Base-by-base conservation (phyloP, 2,797 vertebrate species). In the Bovichtus diacanthus region DNA sequence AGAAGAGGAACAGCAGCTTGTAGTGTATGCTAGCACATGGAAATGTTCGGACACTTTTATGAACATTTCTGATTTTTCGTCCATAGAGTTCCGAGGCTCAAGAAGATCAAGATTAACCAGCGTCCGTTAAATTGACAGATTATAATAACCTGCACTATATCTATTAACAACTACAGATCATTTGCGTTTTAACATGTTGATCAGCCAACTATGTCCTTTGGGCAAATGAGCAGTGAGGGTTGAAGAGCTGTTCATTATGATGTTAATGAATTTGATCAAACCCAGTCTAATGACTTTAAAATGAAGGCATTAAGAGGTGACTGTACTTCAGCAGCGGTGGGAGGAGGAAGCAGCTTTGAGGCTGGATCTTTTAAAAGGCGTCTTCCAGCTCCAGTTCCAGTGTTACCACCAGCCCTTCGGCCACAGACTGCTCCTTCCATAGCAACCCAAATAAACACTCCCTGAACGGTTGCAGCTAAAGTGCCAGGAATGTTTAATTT, bases 361-460 rank as follows among this genome's bases (percentile, higher is more conserved):
- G 60, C 38, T 66, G 49, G 70, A 84, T 81, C 76, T 85, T 74
- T 78, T 34, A 34, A 66, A 76, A 88, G 83, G 67, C 74, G 46
- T 76, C 83, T 81, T 80, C 87, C 80, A 79, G 86, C 86, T 93
- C 80, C 76, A 64, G 80, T 92, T 93, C 87, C 88, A 89, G 47
- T 34, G 34, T 86, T 63, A 83, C 79, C 63, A 64, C 71, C 74
- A 34, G 80, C 39, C 70, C 80, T 74, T 81, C 47, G 84, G 87
- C 92, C 90, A 66, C 88, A 92, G 84, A 85, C 90, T 51, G 81
- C 88, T 76, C 78, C 73, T 80, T 90, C 88, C 94, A 89, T 95
- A 88, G 93, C 90, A 94, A 94, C 94, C 75, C 81, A 93, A 93
- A 93, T 89, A 95, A 94, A 94, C 91, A 94, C 82, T 84, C 65